phyloP scores from a whole-genome alignment of 1,140 invertebrate species.

The Brachionus koreanus region DNA sequence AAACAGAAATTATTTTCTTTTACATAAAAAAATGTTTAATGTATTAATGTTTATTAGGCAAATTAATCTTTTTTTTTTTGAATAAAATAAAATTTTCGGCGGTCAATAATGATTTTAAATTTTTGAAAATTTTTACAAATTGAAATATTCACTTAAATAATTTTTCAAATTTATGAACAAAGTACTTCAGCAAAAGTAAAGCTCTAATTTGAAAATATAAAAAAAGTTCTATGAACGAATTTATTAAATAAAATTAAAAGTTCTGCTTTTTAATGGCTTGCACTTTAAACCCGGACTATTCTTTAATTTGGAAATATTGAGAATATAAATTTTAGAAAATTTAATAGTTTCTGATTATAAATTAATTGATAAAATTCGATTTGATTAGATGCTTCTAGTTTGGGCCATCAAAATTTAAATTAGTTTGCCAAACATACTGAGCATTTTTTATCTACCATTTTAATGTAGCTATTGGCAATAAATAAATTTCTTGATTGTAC shows the following conservation, averaged over 20 bases:
- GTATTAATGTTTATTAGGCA: too few species aligned
- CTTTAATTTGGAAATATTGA: background rate
- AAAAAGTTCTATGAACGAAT: background rate
- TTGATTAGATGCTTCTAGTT: background rate
- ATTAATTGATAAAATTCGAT: background rate
- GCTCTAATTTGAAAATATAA: background rate
- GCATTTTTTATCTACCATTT: background rate
- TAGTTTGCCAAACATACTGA: background rate
- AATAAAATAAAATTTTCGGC: too few species aligned
- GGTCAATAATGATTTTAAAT: too few species aligned
- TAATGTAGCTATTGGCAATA: background rate
- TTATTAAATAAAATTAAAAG: conserved; percentile 1
- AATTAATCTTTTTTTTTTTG: too few species aligned
- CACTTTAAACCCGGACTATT: background rate
- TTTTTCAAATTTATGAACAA: too few species aligned
- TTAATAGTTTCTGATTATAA: background rate
- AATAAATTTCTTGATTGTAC: background rate
- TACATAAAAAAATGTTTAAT: too few species aligned
- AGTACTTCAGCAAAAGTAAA: too few species aligned
- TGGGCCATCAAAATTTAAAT: background rate
- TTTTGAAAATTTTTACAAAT: too few species aligned
- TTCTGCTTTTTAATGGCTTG: background rate
- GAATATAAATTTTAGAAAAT: background rate
- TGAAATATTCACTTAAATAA: too few species aligned
- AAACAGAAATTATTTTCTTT: too few species aligned